Evolutionary conservation across 2,113 vertebrate species (phyloP).

Genomic region (Ancistrus triradiatus): DNA sequence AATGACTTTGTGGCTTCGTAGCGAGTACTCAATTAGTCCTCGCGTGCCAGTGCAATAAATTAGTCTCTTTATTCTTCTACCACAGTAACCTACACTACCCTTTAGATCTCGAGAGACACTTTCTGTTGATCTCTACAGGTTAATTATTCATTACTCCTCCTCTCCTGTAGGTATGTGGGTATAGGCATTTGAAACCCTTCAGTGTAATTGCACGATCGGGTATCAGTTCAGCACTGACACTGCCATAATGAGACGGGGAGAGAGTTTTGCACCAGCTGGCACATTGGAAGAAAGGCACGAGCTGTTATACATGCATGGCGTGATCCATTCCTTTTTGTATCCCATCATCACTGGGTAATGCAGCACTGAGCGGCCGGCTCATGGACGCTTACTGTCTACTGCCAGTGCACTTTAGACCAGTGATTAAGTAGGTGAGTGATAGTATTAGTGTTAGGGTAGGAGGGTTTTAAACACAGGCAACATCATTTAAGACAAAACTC

Average conservation of each 20-base stretch:
- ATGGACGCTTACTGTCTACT: too few species aligned
- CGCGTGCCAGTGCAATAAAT: too few species aligned
- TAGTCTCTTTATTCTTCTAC: too few species aligned
- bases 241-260: neutral
- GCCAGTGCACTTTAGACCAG: too few species aligned
- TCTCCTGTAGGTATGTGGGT: constrained; percentile 1
- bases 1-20: too few species aligned
- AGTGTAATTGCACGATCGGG: constrained; percentile 18
- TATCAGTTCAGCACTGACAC: constrained; percentile 15
- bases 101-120: neutral
- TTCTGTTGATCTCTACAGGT: neutral
- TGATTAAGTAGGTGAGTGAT: too few species aligned
- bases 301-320: constrained; percentile 41
- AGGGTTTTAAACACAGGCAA: too few species aligned
- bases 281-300: constrained; percentile 5
- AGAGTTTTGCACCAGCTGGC: constrained; percentile 40
- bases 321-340: constrained; percentile 22
- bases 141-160: constrained; percentile 16
- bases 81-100: neutral
- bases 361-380: too few species aligned
- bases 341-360: constrained; percentile 8
- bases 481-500: too few species aligned
- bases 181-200: constrained; percentile 23
- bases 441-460: too few species aligned
- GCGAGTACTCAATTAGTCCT: too few species aligned